A percentile compares a stretch with the other conserved stretches of the same genome.
phyloP scores from a whole-genome alignment of 2,797 vertebrate species.

The Amblyopsis hoosieri region DNA sequence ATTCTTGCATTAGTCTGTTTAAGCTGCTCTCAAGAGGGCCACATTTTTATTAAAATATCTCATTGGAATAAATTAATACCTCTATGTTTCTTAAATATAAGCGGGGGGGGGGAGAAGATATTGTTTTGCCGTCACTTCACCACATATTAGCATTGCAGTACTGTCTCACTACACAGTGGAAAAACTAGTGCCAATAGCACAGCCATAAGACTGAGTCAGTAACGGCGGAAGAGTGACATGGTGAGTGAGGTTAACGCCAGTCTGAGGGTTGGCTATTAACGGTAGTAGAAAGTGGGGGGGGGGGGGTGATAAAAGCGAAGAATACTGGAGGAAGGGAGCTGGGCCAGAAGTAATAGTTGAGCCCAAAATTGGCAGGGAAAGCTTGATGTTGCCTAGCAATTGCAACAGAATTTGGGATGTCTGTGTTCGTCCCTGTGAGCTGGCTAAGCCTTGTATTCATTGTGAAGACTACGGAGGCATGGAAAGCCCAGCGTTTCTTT shows the following conservation, averaged over 20 bases:
- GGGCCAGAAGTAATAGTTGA: slow-evolving; percentile 2
- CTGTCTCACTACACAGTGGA: too few relatives aligned
- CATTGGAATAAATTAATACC: too few relatives aligned
- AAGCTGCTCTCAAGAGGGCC: too few relatives aligned
- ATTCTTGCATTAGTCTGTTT: too few relatives aligned
- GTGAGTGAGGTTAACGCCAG: background rate
- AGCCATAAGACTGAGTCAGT: too few relatives aligned
- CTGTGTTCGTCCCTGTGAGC: slow-evolving; percentile 10
- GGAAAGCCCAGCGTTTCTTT: slow-evolving; percentile 7
- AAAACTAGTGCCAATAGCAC: too few relatives aligned
- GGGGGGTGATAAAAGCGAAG: too few relatives aligned
- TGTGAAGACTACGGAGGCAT: slow-evolving; percentile 26
- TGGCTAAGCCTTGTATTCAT: slow-evolving; percentile 31
- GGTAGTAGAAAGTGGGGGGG: background rate
- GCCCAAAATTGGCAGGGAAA: slow-evolving; percentile 24
- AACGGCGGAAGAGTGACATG: background rate
- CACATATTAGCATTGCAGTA: too few relatives aligned
- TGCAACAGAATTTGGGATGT: slow-evolving; percentile 28
- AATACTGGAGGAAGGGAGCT: background rate
- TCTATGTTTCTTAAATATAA: too few relatives aligned
- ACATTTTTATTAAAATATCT: too few relatives aligned
- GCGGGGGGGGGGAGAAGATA: too few relatives aligned
- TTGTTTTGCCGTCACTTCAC: too few relatives aligned
- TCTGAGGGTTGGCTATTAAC: background rate
- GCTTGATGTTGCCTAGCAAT: slow-evolving; percentile 51